A percentile compares a stretch with the other conserved stretches of the same genome.
Conservation (phyloP, 2,113 vertebrate species). For the Clupea harengus region DNA sequence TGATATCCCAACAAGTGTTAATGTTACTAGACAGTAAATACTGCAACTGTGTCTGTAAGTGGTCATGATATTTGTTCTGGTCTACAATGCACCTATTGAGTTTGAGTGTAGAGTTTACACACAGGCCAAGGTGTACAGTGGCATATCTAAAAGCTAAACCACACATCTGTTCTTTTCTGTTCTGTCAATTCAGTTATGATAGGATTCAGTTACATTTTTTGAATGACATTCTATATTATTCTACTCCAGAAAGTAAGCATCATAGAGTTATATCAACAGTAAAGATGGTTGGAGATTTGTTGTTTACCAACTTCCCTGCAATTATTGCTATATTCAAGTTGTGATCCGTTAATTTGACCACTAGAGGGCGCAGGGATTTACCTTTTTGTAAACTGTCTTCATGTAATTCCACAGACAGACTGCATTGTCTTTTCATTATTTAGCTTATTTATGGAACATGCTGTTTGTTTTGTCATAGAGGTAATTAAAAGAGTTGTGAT, state of each 20-base stretch:
- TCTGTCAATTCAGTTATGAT: not conserved
- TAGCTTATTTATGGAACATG: conserved; percentile 54
- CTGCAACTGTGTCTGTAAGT: not conserved
- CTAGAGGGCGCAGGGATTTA: conserved; percentile 57
- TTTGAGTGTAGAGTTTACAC: too few species aligned
- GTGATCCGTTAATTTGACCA: conserved; percentile 38
- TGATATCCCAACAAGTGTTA: too few species aligned
- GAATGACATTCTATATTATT: not conserved
- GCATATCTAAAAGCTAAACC: too few species aligned
- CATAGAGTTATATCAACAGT: not conserved
- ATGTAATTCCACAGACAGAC: conserved; percentile 17
- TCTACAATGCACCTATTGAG: too few species aligned
- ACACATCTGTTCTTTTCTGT: not conserved
- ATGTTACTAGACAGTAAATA: not conserved
- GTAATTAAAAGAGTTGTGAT: conserved; percentile 69
- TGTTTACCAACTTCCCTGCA: not conserved
- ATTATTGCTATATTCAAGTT: not conserved
- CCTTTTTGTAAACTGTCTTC: conserved; percentile 10
- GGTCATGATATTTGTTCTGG: too few species aligned
- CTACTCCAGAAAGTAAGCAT: not conserved
- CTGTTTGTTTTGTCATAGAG: conserved; percentile 67
- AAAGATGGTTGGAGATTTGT: conserved; percentile 18
- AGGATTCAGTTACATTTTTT: not conserved
- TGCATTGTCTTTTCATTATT: conserved; percentile 49
- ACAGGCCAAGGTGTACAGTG: too few species aligned